Evolutionary conservation across 2,113 vertebrate genomes (phyloP), one percentile per base, ranked within the genome.

Genomic region (Paradoxurus hermaphroditus): DNA sequence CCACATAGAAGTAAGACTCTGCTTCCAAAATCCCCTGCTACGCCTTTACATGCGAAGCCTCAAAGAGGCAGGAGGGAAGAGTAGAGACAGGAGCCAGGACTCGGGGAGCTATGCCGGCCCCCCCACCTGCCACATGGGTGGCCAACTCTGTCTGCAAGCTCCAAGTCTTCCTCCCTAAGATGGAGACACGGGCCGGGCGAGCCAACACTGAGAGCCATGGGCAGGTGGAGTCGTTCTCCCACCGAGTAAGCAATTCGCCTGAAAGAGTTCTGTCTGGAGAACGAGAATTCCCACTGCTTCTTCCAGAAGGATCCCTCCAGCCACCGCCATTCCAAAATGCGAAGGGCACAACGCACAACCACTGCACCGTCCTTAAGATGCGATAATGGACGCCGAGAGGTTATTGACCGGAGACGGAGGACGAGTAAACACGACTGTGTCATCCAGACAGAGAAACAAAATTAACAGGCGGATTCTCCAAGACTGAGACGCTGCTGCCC

Each of bases 301-400:
- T 87, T 83, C 77, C 95, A 95, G 82, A 86, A 91, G 90, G 90
- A 93, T 53, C 92, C 86, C 90, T 83, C 83, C 87, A 96, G 85
- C 75, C 62, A 92, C 89, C 62, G 29, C 81, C 77, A 92, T 94
- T 93, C 96, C 92, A 96, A 92, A 96, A 96, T 96, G 96, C 96
- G 97, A 97, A 92, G 89, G 87, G 73, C 96, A 97, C 97, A 97
- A 97, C 95, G 97, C 97, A 97, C 95, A 96, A 90, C 92, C 85
- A 79, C 31, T 75, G 94, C 90, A 96, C 95, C 92, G 92, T 95
- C 95, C 96, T 97, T 97, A 95, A 94, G 96, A 97, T 67, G 95
- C 94, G 96, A 98, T 97, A 97, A 98, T 97, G 97, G 98, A 96
- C 97, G 97, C 97, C 97, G 96, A 97, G 97, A 98, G 90, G 96